These are phyloP conservation scores for Sternotherus odoratus DNA, from an alignment of 2,797 vertebrate species.

Conservation along the genomic window DNA sequence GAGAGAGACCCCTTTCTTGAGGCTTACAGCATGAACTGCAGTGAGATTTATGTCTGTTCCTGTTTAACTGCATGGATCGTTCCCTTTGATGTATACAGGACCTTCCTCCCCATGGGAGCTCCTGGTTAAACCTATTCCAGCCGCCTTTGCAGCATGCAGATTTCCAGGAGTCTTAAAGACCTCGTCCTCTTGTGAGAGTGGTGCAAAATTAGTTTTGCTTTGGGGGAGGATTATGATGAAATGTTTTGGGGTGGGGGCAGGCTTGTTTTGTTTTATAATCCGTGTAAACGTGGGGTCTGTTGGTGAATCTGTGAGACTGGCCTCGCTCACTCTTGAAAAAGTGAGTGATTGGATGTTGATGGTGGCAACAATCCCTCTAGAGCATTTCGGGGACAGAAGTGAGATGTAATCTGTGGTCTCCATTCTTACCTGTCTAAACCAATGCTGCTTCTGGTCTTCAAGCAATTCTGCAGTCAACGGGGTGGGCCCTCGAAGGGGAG, in stretches of 20 bases:
- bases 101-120: constrained; percentile 64
- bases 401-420: not conserved
- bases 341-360: constrained; percentile 5
- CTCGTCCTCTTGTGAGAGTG: constrained; percentile 30
- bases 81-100: constrained; percentile 72
- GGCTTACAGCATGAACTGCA: constrained; percentile 39
- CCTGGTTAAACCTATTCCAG: constrained; percentile 60
- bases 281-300: constrained; percentile 1
- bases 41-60: constrained; percentile 70
- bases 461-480: rapidly evolving
- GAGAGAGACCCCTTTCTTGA: constrained; percentile 48
- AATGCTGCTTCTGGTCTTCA: rapidly evolving
- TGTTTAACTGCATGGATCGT: constrained; percentile 67
- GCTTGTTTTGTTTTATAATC: not conserved
- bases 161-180: constrained; percentile 22
- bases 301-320: constrained; percentile 15
- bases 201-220: constrained; percentile 54
- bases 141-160: constrained; percentile 25
- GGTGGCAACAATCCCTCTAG: not conserved
- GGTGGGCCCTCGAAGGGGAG: not conserved
- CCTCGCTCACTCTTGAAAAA: constrained; percentile 18
- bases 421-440: not conserved
- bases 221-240: not conserved
- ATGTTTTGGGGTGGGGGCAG: not conserved
- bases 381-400: not conserved